Conservation (phyloP, 2,113 vertebrate genomes). For the Tupaia tana region DNA sequence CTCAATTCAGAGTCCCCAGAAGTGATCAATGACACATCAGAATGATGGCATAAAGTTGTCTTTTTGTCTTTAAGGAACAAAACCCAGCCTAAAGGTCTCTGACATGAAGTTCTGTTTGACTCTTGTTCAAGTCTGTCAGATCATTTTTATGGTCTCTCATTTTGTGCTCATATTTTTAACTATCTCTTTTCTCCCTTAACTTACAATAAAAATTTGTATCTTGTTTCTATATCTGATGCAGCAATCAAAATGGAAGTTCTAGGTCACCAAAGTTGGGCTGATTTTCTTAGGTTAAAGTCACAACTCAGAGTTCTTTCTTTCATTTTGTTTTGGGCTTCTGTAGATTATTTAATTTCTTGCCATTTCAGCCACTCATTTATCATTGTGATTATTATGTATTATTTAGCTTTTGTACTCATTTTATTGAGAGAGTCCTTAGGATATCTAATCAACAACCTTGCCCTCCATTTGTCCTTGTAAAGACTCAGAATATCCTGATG, state of each 20-base stretch:
- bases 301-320: neutral
- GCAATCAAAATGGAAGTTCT: neutral
- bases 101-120: neutral
- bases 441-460: neutral
- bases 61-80: neutral
- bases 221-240: neutral
- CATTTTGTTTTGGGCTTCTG: neutral
- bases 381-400: neutral
- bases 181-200: neutral
- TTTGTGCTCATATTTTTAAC: conserved; percentile 1
- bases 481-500: neutral
- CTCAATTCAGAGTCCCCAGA: neutral
- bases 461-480: neutral
- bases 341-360: neutral
- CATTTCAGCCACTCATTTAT: neutral
- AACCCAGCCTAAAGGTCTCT: neutral
- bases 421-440: neutral
- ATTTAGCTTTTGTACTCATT: neutral
- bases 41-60: neutral
- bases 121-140: neutral
- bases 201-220: neutral
- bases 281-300: neutral
- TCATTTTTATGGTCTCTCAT: conserved; percentile 20
- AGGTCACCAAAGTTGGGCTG: neutral
- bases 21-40: neutral